Conservation (phyloP, 2,113 vertebrate genomes). For the Halcyon senegalensis region DNA sequence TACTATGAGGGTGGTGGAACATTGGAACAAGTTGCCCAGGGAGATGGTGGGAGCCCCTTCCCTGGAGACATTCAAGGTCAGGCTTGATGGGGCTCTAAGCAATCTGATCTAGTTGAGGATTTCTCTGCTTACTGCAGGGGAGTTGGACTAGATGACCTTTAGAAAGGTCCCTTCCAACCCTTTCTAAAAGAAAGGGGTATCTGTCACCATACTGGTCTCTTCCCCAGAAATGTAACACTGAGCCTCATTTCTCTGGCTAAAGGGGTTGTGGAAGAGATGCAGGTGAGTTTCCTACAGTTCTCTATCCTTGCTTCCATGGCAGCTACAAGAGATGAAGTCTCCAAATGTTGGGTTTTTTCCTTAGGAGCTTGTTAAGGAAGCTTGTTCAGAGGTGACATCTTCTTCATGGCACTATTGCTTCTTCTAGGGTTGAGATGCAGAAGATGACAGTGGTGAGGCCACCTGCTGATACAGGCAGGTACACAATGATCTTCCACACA, state of each 20-base stretch:
- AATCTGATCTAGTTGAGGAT: too few species aligned
- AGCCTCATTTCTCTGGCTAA: neutral
- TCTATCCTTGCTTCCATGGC: neutral
- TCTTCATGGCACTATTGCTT: neutral
- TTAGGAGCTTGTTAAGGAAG: neutral
- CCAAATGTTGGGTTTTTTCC: neutral
- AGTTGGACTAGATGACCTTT: too few species aligned
- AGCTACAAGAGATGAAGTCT: neutral
- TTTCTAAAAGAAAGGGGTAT: neutral
- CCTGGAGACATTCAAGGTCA: too few species aligned
- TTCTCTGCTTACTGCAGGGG: too few species aligned
- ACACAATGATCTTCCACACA: conserved; percentile 96
- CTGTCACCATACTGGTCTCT: neutral
- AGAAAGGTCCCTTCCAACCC: too few species aligned
- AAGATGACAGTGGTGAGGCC: conserved; percentile 90
- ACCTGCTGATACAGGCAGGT: conserved; percentile 82
- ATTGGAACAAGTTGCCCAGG: too few species aligned
- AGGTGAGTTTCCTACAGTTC: neutral
- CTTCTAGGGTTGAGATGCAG: conserved; percentile 86
- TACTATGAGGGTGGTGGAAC: too few species aligned
- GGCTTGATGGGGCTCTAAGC: too few species aligned
- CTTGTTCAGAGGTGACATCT: neutral
- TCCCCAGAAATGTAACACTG: neutral
- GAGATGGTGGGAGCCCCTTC: too few species aligned
- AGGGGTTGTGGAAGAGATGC: neutral